Percentiles rank a stretch among this genome's conserved stretches.
Conservation (phyloP, 2,113 vertebrate genomes). For the Corythaixoides concolor region DNA sequence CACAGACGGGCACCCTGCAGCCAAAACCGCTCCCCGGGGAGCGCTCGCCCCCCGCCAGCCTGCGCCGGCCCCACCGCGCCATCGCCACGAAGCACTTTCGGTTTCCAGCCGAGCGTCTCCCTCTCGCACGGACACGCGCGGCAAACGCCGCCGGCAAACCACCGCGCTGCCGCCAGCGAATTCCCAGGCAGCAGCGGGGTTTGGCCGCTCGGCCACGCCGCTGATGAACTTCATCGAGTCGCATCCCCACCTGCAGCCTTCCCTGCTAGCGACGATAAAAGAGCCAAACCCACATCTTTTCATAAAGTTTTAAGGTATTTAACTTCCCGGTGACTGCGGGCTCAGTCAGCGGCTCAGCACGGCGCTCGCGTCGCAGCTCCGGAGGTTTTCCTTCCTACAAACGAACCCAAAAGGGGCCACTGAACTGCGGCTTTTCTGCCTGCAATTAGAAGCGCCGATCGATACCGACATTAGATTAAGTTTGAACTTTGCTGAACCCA, state of each 20-base stretch:
- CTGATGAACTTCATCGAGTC: accelerated
- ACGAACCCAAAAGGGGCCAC: neutral
- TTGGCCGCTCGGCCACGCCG: accelerated
- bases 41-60: accelerated
- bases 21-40: accelerated
- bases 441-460: conserved; percentile 44
- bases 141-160: neutral
- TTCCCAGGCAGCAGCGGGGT: accelerated
- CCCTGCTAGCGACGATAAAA: neutral
- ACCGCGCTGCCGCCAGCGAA: accelerated
- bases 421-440: neutral
- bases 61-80: neutral
- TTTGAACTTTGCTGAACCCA: conserved; percentile 45
- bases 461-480: conserved; percentile 63
- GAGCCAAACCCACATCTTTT: accelerated
- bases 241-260: neutral
- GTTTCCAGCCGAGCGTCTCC: neutral
- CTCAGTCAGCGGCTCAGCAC: neutral
- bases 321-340: neutral
- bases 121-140: accelerated
- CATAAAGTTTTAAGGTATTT: neutral
- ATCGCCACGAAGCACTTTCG: accelerated
- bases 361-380: neutral
- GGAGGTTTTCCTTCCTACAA: neutral
- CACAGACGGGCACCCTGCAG: neutral